These are phyloP conservation scores for Eriocheir sinensis DNA, from an alignment of 1,140 invertebrate species.

Conservation along the genomic window DNA sequence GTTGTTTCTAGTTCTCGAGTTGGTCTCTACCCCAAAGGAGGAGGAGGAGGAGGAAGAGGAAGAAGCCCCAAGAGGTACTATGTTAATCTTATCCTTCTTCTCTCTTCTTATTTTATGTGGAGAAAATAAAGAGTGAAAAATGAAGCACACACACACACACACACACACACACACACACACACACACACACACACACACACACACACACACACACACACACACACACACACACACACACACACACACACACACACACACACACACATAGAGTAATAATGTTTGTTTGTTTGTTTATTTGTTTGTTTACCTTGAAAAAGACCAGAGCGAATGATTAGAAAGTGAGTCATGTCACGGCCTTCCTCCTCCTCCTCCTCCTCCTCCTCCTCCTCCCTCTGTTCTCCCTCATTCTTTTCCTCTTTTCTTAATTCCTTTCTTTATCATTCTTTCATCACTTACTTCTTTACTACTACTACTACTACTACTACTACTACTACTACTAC, in stretches of 20 bases:
- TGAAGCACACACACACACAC: too few relatives aligned
- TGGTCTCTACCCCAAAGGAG: too few relatives aligned
- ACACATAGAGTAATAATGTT: neutral
- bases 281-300: neutral
- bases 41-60: too few relatives aligned
- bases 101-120: too few relatives aligned
- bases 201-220: neutral
- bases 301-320: neutral
- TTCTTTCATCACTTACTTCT: neutral
- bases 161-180: too few relatives aligned
- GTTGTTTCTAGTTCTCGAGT: too few relatives aligned
- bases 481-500: neutral
- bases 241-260: neutral
- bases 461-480: neutral
- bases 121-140: too few relatives aligned
- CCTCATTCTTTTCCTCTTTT: neutral
- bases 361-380: neutral
- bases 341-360: too few relatives aligned
- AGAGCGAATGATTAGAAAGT: neutral
- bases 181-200: too few relatives aligned
- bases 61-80: too few relatives aligned
- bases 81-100: too few relatives aligned
- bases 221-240: neutral
- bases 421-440: neutral
- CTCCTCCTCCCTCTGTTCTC: neutral